Evolutionary conservation across 2,797 vertebrate species (phyloP).

Genomic region (Synaphobranchus kaupii): DNA sequence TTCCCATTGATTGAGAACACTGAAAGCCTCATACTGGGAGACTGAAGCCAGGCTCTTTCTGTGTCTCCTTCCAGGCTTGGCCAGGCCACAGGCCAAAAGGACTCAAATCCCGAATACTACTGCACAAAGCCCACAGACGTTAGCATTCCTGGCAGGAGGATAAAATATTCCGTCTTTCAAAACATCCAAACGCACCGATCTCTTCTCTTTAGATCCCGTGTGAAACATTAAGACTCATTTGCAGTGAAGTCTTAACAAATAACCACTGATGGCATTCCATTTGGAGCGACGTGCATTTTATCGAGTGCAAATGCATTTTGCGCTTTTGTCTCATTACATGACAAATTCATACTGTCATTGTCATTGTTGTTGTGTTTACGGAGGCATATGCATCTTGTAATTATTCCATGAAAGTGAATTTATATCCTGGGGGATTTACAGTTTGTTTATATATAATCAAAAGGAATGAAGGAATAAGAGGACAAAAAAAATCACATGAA

Average conservation of each 20-base stretch:
- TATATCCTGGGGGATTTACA: slow-evolving; percentile 65
- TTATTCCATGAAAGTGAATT: slow-evolving; percentile 71
- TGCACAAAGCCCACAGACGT: background rate
- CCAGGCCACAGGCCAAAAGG: slow-evolving; percentile 59
- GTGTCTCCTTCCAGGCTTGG: slow-evolving; percentile 58
- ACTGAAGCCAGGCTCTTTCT: slow-evolving; percentile 53
- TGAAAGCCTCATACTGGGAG: slow-evolving; percentile 37
- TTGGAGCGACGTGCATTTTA: slow-evolving; percentile 36
- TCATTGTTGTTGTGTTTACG: slow-evolving; percentile 71
- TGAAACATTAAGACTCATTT: slow-evolving; percentile 71
- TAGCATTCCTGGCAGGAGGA: slow-evolving; percentile 28
- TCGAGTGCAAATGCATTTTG: slow-evolving; percentile 64
- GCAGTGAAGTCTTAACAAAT: slow-evolving; percentile 62
- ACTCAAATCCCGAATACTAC: slow-evolving; percentile 36
- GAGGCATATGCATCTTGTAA: slow-evolving; percentile 70
- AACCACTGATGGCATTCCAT: slow-evolving; percentile 33
- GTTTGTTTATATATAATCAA: slow-evolving; percentile 64
- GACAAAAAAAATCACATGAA: slow-evolving; percentile 55
- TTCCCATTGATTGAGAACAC: slow-evolving; percentile 63
- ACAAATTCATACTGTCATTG: slow-evolving; percentile 70
- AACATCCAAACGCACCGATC: slow-evolving; percentile 52
- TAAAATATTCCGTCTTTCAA: slow-evolving; percentile 56
- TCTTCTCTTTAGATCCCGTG: slow-evolving; percentile 56
- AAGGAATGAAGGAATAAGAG: slow-evolving; percentile 59
- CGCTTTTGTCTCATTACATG: slow-evolving; percentile 66